Conservation (phyloP, 2,113 vertebrate species). For the Scartelaos histophorus region DNA sequence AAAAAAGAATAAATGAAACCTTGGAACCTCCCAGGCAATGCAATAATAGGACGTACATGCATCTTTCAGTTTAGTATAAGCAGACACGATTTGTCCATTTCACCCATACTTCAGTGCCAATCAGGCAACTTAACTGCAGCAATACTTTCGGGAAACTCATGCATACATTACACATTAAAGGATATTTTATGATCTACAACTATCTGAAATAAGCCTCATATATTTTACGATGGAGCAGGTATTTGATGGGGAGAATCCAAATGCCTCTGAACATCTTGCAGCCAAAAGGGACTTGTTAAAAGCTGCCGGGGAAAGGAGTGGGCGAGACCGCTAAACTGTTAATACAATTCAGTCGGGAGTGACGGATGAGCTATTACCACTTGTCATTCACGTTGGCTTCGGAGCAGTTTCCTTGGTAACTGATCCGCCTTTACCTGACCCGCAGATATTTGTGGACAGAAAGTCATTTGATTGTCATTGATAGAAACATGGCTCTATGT, state of each 20-base stretch:
- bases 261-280: not conserved
- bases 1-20: too few species aligned
- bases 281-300: not conserved
- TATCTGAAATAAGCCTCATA: too few species aligned
- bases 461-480: constrained; percentile 12
- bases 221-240: not conserved
- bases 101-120: too few species aligned
- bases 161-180: too few species aligned
- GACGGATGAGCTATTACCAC: constrained; percentile 33
- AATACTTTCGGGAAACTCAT: too few species aligned
- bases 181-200: too few species aligned
- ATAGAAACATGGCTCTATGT: not conserved
- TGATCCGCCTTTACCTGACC: constrained; percentile 18
- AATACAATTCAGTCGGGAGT: constrained; percentile 22
- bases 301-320: not conserved
- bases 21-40: too few species aligned
- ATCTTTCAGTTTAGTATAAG: too few species aligned
- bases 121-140: too few species aligned
- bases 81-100: too few species aligned
- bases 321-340: constrained; percentile 3
- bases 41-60: too few species aligned
- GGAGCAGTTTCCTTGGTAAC: constrained; percentile 68
- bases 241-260: not conserved
- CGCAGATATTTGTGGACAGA: not conserved
- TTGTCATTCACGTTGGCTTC: constrained; percentile 37